Base-by-base conservation (phyloP, 2,888 invertebrate species). In the Tricholauxania praeusta region DNA sequence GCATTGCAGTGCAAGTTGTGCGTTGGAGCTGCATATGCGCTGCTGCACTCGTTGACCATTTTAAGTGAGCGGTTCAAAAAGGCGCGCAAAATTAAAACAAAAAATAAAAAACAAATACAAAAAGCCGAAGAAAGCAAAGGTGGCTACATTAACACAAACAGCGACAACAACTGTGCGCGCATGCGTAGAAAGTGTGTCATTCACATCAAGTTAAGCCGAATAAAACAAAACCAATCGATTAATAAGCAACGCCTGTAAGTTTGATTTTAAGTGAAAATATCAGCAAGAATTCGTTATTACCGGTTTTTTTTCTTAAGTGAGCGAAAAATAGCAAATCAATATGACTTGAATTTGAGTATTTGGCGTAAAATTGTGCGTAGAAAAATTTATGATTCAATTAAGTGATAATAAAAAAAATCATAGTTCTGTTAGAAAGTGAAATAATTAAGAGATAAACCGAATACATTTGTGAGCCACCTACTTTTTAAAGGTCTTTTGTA, bases 111-210 rank as follows among this genome's bases (percentile, higher is more conserved):
- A 10, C 12, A 49, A 51, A 22, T 19, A 51, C 15, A 49, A 28
- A 19, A n/a, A 22, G 49, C 39, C 22, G 8, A 60, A 39, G 52
- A 39, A 12, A 32, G 7, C 12, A 55, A 39, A 39, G 39, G 39
- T 39, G 39, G 39, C 10, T 39, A 17, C 17, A 19, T 47, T 17
- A 52, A 17, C 67, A 47, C 15, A 49, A 14, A 49, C 57, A 22
- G 28, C 53, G 8, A 7, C 64, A 51, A 15, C 28, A 32, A n/a
- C 55, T 39, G 7, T 15, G 12, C 53, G 48, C 60, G 70, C 47
- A 39, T 19, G 63, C 19, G 60, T 51, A 66, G 57, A 59, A 72
- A 66, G 66, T 72, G 60, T 72, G 59, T 66, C 72, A 66, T 5
- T 15, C 69, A 17, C 17, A 47, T 12, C 5, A 32, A 28, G 14